Conservation (phyloP, 2,797 vertebrate genomes). For the Lithobates pipiens region DNA sequence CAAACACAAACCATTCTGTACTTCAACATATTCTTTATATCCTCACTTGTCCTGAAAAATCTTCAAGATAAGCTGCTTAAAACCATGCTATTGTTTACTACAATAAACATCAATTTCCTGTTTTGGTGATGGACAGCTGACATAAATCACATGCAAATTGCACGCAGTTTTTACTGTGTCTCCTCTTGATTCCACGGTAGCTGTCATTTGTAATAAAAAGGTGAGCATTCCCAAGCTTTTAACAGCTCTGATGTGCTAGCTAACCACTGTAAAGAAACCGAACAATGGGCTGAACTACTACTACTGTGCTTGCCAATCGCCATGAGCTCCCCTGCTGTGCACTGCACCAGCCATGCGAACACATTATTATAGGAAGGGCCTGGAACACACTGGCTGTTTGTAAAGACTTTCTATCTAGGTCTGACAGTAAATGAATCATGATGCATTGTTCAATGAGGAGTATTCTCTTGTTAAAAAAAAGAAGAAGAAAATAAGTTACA, state of each 20-base stretch:
- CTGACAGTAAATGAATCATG: not conserved
- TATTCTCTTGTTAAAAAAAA: not conserved
- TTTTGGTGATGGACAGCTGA: not conserved
- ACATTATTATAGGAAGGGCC: not conserved
- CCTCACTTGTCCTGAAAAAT: slow-evolving; percentile 1
- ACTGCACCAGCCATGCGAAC: not conserved
- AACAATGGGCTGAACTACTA: slow-evolving; percentile 11
- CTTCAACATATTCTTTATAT: slow-evolving; percentile 1
- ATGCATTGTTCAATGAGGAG: not conserved
- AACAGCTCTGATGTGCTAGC: slow-evolving; percentile 12
- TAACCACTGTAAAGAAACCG: slow-evolving; percentile 3
- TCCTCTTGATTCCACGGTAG: not conserved
- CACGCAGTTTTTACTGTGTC: not conserved
- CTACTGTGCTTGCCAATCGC: slow-evolving; percentile 14
- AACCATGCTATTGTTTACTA: not conserved
- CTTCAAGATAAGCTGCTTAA: not conserved
- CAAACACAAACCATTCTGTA: not conserved
- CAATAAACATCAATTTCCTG: not conserved
- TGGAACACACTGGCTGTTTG: not conserved
- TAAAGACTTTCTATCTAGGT: not conserved
- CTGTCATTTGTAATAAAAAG: not conserved
- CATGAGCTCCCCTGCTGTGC: not conserved
- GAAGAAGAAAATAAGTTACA: not conserved
- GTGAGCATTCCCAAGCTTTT: not conserved
- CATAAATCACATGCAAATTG: slow-evolving; percentile 4